Evolutionary conservation across 2,113 vertebrate species (phyloP), one percentile per base, ranked within the genome.

Genomic region (Sorex araneus): DNA sequence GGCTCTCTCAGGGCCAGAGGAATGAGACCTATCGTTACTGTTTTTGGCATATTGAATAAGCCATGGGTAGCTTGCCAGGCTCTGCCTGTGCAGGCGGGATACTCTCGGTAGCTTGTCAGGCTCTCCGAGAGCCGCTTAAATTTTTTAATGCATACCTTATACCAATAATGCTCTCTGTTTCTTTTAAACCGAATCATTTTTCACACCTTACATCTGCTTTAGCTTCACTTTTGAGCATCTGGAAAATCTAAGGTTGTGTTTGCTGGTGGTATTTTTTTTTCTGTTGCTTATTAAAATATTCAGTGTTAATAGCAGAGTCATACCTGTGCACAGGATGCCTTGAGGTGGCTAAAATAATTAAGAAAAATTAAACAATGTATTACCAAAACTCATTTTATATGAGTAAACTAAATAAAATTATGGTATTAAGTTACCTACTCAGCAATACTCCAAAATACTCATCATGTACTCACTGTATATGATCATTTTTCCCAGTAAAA

Each of bases 211-310:
- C 36, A 80, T 40, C 78, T 78, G 16, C 45, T 78, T 79, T 40
- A 85, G 21, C 70, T 63, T 93, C 76, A 64, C 43, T 76, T 32
- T 63, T 77, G 91, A 57, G 34, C 67, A 83, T 73, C 27, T 86
- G 63, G 45, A 77, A 84, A 84, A 84, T 77, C 75, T 89, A 80
- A 79, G 34, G 80, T 83, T 30, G 77, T 36, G 43, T 63, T 63
- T n/a, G 32, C 70, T 85, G 57, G 40, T 75, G 86, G 79, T 45
- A n/a, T 50, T 60, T 67, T 95, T 80, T 75, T 90, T 83, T 6
- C 75, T 81, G 83, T 90, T 73, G 54, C 66, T 34, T 67, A 85
- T 10, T 90, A 94, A 95, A 90, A 86, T 80, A 93, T 77, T 30
- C 71, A 92, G 79, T 70, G 92, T 67, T 85, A 85, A 45, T 28